These are phyloP conservation scores for Thalassarche chlororhynchos DNA, from an alignment of 2,113 vertebrate species.

Conservation along the genomic window DNA sequence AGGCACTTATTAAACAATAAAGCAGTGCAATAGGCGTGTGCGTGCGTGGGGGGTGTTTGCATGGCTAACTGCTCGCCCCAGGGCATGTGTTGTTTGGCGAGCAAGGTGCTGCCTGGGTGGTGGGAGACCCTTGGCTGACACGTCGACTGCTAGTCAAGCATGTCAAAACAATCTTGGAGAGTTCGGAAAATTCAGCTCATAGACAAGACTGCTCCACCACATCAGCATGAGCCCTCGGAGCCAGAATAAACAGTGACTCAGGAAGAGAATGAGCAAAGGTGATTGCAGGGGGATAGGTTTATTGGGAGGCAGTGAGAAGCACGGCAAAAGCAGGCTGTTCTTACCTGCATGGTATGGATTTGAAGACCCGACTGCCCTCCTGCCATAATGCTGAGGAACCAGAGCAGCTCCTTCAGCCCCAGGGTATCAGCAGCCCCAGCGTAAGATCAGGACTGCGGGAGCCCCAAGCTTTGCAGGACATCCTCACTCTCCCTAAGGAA, in stretches of 20 bases:
- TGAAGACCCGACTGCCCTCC: neutral
- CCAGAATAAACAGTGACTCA: conserved; percentile 17
- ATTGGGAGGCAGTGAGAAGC: neutral
- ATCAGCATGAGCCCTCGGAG: neutral
- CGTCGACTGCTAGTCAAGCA: neutral
- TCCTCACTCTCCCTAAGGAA: neutral
- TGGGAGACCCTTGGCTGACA: conserved; percentile 58
- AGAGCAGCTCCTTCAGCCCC: neutral
- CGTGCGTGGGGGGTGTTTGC: fast-evolving
- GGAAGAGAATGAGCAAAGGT: neutral
- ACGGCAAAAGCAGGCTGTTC: neutral
- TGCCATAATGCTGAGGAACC: neutral
- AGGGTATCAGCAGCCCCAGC: neutral
- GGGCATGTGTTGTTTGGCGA: neutral
- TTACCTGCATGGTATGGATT: neutral
- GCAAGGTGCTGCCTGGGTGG: neutral
- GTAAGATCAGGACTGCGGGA: neutral
- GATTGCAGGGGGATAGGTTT: neutral
- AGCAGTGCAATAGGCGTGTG: neutral
- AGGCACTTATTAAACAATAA: neutral
- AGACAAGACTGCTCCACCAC: neutral
- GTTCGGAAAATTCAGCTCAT: neutral
- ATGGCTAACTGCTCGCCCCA: neutral
- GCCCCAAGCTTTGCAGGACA: neutral
- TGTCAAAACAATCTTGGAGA: neutral